Conservation (phyloP, 1,140 invertebrate genomes). For the Saccostrea glomerata region DNA sequence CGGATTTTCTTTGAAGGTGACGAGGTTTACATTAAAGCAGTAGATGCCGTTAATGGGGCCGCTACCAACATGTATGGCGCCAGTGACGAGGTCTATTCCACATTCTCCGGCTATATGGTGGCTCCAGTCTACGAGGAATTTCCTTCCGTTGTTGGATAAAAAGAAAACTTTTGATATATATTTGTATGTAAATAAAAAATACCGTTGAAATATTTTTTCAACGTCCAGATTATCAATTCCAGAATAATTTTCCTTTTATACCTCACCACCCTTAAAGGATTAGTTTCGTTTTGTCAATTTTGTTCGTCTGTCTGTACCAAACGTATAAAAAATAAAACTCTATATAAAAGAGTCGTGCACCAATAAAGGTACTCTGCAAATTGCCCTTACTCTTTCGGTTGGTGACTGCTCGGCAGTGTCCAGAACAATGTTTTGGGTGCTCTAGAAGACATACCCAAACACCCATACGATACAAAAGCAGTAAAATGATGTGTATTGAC, state of each 20-base stretch:
- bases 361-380: too few species aligned
- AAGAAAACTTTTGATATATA: not conserved
- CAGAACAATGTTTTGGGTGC: too few species aligned
- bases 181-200: not conserved
- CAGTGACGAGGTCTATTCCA: slow-evolving; percentile 62
- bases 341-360: too few species aligned
- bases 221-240: not conserved
- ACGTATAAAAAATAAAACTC: too few species aligned
- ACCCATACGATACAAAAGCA: too few species aligned
- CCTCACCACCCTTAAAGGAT: too few species aligned
- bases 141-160: slow-evolving; percentile 26
- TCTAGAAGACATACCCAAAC: too few species aligned
- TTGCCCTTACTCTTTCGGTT: too few species aligned
- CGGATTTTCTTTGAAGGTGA: slow-evolving; percentile 48
- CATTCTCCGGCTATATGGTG: slow-evolving; percentile 64
- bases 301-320: too few species aligned
- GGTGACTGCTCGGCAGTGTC: too few species aligned
- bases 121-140: slow-evolving; percentile 61
- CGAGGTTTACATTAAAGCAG: slow-evolving; percentile 56
- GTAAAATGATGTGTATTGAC: too few species aligned
- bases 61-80: slow-evolving; percentile 57
- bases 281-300: too few species aligned
- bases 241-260: not conserved
- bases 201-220: not conserved
- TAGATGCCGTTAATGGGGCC: slow-evolving; percentile 45